Evolutionary conservation across 2,113 vertebrate genomes (phyloP).

Genomic region (Sylvia atricapilla): DNA sequence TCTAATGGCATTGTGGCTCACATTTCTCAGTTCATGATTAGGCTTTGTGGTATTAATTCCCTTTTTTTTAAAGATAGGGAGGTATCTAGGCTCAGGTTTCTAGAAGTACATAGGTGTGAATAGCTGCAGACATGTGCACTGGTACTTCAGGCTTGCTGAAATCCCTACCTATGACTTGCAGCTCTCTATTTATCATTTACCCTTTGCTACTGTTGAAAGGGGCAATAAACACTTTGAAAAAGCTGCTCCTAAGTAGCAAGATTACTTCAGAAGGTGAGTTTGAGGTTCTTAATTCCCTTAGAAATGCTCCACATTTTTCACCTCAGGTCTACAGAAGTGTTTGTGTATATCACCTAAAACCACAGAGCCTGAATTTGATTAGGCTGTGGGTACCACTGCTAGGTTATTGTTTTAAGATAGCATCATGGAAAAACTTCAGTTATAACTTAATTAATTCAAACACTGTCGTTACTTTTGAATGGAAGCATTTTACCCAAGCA

Average conservation of each 20-base stretch:
- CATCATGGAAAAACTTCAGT: conserved; percentile 46
- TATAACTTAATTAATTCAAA: conserved; percentile 52
- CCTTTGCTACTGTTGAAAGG: not conserved
- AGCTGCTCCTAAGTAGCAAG: not conserved
- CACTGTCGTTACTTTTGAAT: conserved; percentile 9
- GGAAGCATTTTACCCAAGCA: conserved; percentile 43
- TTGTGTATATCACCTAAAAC: conserved; percentile 26
- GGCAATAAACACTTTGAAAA: not conserved
- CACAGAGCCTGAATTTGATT: conserved; percentile 51
- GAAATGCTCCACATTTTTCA: not conserved
- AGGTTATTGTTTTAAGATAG: conserved; percentile 51
- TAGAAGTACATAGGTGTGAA: not conserved
- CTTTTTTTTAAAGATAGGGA: not conserved
- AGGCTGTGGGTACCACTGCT: not conserved
- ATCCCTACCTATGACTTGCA: not conserved
- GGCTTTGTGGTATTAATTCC: not conserved
- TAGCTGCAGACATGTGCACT: rapidly evolving
- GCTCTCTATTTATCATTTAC: not conserved
- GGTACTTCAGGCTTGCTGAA: not conserved
- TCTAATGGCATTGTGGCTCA: not conserved
- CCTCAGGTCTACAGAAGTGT: not conserved
- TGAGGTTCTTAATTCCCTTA: not conserved
- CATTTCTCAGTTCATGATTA: not conserved
- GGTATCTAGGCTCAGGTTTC: not conserved
- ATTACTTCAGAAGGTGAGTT: not conserved